phyloP scores from a whole-genome alignment of 2,888 invertebrate genomes.

The Leistus spinibarbis region DNA sequence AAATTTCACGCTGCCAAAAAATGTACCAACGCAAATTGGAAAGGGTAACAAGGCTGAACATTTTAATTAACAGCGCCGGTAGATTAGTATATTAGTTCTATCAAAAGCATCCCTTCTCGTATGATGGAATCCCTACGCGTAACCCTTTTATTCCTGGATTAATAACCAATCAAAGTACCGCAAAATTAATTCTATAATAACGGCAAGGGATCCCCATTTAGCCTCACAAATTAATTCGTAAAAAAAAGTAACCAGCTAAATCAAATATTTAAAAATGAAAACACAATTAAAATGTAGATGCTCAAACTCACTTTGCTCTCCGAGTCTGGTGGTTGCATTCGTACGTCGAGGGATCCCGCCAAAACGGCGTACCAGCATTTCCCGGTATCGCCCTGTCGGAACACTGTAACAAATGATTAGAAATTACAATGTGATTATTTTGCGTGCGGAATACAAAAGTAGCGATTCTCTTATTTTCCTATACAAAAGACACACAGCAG shows the following conservation, averaged over 20 bases:
- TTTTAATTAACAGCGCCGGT: slow-evolving; percentile 23
- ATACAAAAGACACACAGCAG: neutral
- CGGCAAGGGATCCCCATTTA: neutral
- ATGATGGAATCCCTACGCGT: neutral
- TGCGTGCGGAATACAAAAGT: neutral
- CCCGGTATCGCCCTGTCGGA: slow-evolving; percentile 77
- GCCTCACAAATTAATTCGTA: neutral
- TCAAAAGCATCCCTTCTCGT: neutral
- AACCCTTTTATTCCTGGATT: neutral
- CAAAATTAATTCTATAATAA: neutral
- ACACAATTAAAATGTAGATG: no score
- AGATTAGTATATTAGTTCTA: neutral
- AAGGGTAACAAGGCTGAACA: slow-evolving; percentile 17
- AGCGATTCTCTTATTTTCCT: neutral
- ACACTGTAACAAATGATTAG: slow-evolving; percentile 62
- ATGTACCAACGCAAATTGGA: slow-evolving; percentile 8
- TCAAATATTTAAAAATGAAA: neutral
- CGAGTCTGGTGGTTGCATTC: slow-evolving; percentile 63
- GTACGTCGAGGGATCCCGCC: slow-evolving; percentile 73
- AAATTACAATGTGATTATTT: neutral
- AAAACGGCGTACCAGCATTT: slow-evolving; percentile 81
- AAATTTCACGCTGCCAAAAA: neutral
- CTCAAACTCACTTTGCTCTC: slow-evolving; percentile 63
- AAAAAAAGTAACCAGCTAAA: neutral
- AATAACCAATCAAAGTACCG: neutral